Percentiles rank a stretch among this genome's conserved stretches.
Evolutionary conservation across 1,140 invertebrate genomes (phyloP).

Genomic region (Neuroterus valhalla): DNA sequence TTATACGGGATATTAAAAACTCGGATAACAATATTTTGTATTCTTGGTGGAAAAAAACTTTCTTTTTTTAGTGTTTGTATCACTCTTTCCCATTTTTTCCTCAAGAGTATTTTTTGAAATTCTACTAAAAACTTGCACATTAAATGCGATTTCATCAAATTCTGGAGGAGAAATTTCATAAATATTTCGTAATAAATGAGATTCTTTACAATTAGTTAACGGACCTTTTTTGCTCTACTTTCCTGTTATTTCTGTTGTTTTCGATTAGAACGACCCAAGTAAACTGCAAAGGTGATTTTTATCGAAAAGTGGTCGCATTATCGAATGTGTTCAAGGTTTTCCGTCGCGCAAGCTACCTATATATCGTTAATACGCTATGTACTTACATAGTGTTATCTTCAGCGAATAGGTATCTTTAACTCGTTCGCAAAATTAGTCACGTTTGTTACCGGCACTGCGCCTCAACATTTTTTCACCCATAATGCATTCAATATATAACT

Average conservation of each 20-base stretch:
- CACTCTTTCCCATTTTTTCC: too few species aligned
- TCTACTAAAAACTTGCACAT: too few species aligned
- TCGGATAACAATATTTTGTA: too few species aligned
- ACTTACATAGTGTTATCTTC: conserved; percentile 21
- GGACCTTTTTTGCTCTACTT: too few species aligned
- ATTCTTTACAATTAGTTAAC: too few species aligned
- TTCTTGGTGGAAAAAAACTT: too few species aligned
- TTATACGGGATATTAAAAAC: too few species aligned
- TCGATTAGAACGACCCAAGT: neutral
- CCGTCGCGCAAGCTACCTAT: conserved; percentile 14
- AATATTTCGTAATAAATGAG: too few species aligned
- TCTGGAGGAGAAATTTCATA: too few species aligned
- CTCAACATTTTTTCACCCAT: conserved; percentile 9
- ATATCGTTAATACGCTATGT: conserved; percentile 18
- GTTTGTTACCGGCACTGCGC: conserved; percentile 9
- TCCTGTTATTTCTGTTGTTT: neutral
- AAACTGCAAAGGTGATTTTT: conserved; percentile 23
- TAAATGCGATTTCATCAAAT: too few species aligned
- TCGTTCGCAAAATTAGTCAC: conserved; percentile 26
- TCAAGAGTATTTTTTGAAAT: too few species aligned
- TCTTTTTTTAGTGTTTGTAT: too few species aligned
- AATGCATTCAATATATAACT: conserved; percentile 17
- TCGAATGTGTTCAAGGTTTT: conserved; percentile 35
- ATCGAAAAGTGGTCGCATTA: conserved; percentile 37
- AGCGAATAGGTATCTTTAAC: conserved; percentile 28